Evolutionary conservation across 2,113 vertebrate genomes (phyloP).

Genomic region (Ancistrus triradiatus): DNA sequence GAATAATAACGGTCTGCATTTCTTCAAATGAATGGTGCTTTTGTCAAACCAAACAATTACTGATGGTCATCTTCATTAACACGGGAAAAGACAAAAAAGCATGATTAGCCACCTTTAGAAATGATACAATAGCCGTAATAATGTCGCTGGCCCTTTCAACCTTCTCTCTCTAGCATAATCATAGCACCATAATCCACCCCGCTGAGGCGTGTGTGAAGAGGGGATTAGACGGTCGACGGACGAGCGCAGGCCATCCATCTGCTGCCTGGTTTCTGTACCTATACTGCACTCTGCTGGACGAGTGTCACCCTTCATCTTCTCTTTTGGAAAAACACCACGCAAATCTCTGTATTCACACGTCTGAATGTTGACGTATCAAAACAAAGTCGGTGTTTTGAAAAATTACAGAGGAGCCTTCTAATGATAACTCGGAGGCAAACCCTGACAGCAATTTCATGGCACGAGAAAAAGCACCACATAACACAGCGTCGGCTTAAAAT

Average conservation of each 20-base stretch:
- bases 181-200: not conserved
- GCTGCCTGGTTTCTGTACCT: slow-evolving; percentile 19
- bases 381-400: not conserved
- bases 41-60: slow-evolving; percentile 47
- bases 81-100: slow-evolving; percentile 48
- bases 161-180: slow-evolving; percentile 1
- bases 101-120: slow-evolving; percentile 54
- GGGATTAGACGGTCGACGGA: not conserved
- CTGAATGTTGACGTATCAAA: no score
- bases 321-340: no score
- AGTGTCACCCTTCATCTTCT: not conserved
- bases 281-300: slow-evolving; percentile 40
- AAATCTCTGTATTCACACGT: no score
- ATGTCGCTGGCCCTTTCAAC: slow-evolving; percentile 16
- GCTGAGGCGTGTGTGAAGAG: slow-evolving; percentile 9
- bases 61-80: slow-evolving; percentile 55
- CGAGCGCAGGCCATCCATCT: slow-evolving; percentile 7
- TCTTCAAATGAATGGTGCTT: slow-evolving; percentile 47
- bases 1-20: slow-evolving; percentile 23
- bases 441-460: no score
- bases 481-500: no score
- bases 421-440: no score
- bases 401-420: slow-evolving; percentile 3
- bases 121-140: slow-evolving; percentile 57
- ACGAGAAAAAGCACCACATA: no score